Evolutionary conservation across 2,113 vertebrate species (phyloP), one percentile per base, ranked within the genome.

Genomic region (Alaudala cheleensis): DNA sequence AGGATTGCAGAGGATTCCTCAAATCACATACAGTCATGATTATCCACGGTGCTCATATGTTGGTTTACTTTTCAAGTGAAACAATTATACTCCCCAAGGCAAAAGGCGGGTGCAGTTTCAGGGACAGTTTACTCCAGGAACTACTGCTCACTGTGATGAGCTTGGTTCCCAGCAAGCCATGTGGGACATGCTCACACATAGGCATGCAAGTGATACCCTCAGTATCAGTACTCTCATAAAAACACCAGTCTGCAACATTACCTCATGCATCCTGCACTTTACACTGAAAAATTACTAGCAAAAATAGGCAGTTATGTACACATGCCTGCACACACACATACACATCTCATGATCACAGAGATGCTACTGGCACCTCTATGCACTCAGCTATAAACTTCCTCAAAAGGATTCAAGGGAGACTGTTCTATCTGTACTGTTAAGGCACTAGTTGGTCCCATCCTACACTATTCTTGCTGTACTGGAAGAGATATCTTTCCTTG

Each of bases 281-380:
- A 50, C 57, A 72, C 16, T 50, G 66, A 50, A 82, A 79, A 88
- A 77, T 22, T 6, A 6, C 37, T 33, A 24, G 11, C 31, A 24
- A 86, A 93, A 61, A 17, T 15, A 44, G 6, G 4, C 22, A 31
- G 64, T 49, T 39, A 13, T 72, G 44, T 29, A 24, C 12, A 47
- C 1, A 6, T 0, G 1, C 21, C 14, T 33, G 31, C 33, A 74
- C 13, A 29, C 31, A 44, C n/a, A 42, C 9, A 33, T 6, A 5
- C 9, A 4, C 1, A 0, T 31, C 28, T 58, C 20, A 26, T 2
- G 29, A 26, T 64, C 61, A 76, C 53, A 56, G 65, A 53, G 42
- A 29, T 28, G 42, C 8, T 11, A 3, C 15, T 37, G 34, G 33
- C 39, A 21, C 31, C 22, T 25, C 25, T 31, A 9, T 5, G 23